Percentiles rank a stretch among this genome's conserved stretches.
Evolutionary conservation across 2,888 invertebrate species (phyloP).

Genomic region (Drosophila monieri): DNA sequence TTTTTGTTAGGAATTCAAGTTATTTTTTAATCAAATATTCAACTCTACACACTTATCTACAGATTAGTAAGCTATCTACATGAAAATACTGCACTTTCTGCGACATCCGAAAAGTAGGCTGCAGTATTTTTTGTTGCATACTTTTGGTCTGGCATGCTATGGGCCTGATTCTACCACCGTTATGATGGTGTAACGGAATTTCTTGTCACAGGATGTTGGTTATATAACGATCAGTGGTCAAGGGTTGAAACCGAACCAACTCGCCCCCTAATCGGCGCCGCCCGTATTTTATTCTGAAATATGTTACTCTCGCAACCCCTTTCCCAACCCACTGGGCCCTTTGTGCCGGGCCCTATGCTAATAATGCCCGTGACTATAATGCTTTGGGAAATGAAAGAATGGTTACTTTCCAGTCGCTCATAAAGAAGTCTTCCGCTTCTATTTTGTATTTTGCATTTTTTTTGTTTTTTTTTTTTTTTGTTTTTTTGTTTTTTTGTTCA

Average conservation of each 20-base stretch:
- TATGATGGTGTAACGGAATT: slow-evolving; percentile 18
- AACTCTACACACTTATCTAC: too few species aligned
- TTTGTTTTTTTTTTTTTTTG: not conserved
- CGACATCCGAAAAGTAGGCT: not conserved
- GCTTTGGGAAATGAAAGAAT: slow-evolving; percentile 41
- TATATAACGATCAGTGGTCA: slow-evolving; percentile 23
- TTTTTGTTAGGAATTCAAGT: not conserved
- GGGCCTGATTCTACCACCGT: not conserved
- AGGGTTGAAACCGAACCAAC: slow-evolving; percentile 22
- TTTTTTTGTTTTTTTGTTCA: too few species aligned
- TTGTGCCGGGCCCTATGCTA: slow-evolving; percentile 32
- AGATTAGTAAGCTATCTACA: too few species aligned
- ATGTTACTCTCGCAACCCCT: slow-evolving; percentile 1
- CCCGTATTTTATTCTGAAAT: not conserved
- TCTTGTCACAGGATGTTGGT: slow-evolving; percentile 24
- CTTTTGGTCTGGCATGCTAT: too few species aligned
- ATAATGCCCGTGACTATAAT: slow-evolving; percentile 17
- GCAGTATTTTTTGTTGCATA: not conserved
- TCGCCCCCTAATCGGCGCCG: not conserved
- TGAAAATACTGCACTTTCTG: not conserved
- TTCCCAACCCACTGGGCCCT: slow-evolving; percentile 3
- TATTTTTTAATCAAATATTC: not conserved
- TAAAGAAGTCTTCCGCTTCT: slow-evolving; percentile 58
- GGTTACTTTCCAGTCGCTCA: slow-evolving; percentile 30
- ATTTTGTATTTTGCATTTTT: not conserved